phyloP scores from a whole-genome alignment of 2,888 invertebrate genomes.

The Liodrosophila aerea region DNA sequence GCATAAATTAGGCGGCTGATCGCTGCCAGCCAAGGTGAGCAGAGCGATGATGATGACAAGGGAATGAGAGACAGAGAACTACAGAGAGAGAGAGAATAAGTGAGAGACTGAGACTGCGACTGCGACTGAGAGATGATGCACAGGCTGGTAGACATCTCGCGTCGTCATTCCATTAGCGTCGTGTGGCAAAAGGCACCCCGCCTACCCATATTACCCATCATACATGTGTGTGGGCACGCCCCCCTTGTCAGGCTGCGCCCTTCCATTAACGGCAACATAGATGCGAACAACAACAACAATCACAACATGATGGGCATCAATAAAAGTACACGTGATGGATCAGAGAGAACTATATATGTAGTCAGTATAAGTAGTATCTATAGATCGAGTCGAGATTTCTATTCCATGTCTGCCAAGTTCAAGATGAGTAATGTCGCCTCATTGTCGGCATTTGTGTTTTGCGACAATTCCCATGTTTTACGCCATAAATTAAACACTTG shows the following conservation, averaged over 20 bases:
- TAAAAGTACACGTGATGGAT: constrained; percentile 56
- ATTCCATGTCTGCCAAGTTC: constrained; percentile 36
- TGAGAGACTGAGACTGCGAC: constrained; percentile 1
- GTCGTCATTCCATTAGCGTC: constrained; percentile 69
- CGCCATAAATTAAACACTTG: constrained; percentile 73
- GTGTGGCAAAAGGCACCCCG: constrained; percentile 46
- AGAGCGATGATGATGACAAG: constrained; percentile 42
- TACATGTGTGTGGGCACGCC: constrained; percentile 5
- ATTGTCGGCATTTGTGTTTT: constrained; percentile 66
- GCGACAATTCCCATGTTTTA: constrained; percentile 65
- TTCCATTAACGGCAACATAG: constrained; percentile 69
- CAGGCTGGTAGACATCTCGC: constrained; percentile 51
- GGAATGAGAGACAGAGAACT: background rate
- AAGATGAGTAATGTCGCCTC: constrained; percentile 62
- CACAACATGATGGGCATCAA: constrained; percentile 63
- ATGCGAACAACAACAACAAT: constrained; percentile 32
- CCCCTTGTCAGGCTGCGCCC: constrained; percentile 59
- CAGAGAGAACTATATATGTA: too few relatives aligned
- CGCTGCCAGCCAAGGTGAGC: constrained; percentile 55
- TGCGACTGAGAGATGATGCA: constrained; percentile 26
- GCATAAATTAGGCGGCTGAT: constrained; percentile 75
- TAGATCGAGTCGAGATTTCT: too few relatives aligned
- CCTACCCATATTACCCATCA: constrained; percentile 18
- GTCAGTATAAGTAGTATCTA: too few relatives aligned
- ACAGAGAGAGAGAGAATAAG: background rate